Base-by-base conservation (phyloP, 2,113 vertebrate genomes). In the Urocolius indicus region DNA sequence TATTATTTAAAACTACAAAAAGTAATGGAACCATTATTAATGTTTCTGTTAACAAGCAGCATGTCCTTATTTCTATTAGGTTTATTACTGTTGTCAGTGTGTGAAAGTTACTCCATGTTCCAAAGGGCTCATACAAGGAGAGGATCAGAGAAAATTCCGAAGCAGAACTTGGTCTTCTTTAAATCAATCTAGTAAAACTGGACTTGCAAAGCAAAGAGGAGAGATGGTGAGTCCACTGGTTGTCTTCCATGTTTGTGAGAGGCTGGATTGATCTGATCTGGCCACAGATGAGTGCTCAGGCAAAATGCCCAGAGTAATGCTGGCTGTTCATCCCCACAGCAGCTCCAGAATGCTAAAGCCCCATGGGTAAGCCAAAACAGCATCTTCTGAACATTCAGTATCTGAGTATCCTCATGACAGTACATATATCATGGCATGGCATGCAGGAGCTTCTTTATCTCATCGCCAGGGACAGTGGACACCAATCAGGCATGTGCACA, bases 1-100 rank as follows among this genome's bases (percentile, higher is more conserved):
- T 95, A 93, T 66, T 36, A n/a, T 46, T 77, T 81, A 61, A 96
- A 96, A 82, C 59, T 67, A 65, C 59, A 77, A 82, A 84, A 84
- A 81, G 12, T 41, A 59, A 13, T 27, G 17, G 73, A 89, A 84
- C 14, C 0, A 0, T 71, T 94, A 83, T 87, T 85, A 95, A 72
- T 15, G 3, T 54, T 66, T 68, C 57, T 84, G 74, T 90, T 97
- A 96, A 80, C 18, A 58, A 92, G 54, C 34, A 77, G 22, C 7
- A 10, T 57, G n/a, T 49, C 65, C 82, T 90, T 91, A 9, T 46
- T 72, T 84, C 21, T 29, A 41, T 84, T 58, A 49, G 14, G 48
- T 73, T 91, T 90, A 72, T 94, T 57, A 77, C 36, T 90, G 54
- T 48, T 93, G 65, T 79, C 46, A 62, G 30, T 73, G 18, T 57